Evolutionary conservation across 2,797 vertebrate genomes (phyloP).

Genomic region (Xyrichtys novacula): DNA sequence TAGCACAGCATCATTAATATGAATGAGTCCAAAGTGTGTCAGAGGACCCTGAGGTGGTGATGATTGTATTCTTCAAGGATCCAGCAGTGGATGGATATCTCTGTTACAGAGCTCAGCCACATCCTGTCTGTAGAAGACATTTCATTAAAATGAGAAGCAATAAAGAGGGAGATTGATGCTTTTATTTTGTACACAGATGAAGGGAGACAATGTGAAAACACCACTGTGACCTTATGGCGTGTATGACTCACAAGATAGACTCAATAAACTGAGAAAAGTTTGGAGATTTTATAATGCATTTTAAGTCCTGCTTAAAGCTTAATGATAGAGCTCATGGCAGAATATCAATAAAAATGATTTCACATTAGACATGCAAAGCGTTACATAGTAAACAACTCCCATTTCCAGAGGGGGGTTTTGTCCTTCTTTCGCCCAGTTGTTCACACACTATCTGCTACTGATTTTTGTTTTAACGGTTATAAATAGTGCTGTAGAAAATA

Average conservation of each 20-base stretch:
- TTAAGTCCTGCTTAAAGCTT: too few species aligned
- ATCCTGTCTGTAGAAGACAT: slow-evolving; percentile 18
- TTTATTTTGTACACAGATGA: slow-evolving; percentile 40
- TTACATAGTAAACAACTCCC: too few species aligned
- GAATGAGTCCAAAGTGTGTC: slow-evolving; percentile 60
- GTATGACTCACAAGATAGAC: slow-evolving; percentile 2
- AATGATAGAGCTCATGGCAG: too few species aligned
- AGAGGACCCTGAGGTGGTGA: slow-evolving; percentile 43
- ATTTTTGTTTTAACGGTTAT: too few species aligned
- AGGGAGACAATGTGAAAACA: slow-evolving; percentile 13
- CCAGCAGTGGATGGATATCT: slow-evolving; percentile 37
- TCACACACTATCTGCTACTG: too few species aligned
- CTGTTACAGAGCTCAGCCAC: slow-evolving; percentile 35
- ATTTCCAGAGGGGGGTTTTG: too few species aligned
- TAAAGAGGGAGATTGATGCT: slow-evolving; percentile 25
- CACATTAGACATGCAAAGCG: too few species aligned
- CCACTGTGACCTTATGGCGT: slow-evolving; percentile 6
- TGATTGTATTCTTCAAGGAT: slow-evolving; percentile 49
- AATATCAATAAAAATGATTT: too few species aligned
- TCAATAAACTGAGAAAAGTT: neutral
- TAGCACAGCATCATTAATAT: slow-evolving; percentile 62
- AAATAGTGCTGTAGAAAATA: too few species aligned
- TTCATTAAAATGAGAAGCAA: slow-evolving; percentile 28
- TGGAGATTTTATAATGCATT: too few species aligned
- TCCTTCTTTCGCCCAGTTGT: too few species aligned